Percentiles rank a stretch among this genome's conserved stretches.
Evolutionary conservation across 2,888 invertebrate species (phyloP).

Genomic region (Auanema freiburgensis): DNA sequence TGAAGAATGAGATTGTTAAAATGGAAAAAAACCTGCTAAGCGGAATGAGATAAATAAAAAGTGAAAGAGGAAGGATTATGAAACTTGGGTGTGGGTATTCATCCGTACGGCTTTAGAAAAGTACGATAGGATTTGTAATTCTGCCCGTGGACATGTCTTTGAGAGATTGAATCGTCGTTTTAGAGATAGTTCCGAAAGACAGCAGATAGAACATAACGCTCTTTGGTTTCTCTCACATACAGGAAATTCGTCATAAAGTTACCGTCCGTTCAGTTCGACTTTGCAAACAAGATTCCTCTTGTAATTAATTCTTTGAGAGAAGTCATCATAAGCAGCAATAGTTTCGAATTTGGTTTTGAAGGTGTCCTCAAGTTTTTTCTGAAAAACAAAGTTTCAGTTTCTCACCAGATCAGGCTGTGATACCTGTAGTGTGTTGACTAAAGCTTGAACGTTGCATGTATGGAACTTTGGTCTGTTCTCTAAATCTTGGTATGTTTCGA

Average conservation of each 20-base stretch:
- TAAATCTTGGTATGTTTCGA: conserved; percentile 38
- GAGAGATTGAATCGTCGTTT: too few species aligned
- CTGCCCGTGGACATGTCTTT: too few species aligned
- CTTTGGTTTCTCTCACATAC: background rate
- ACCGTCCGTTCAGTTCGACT: conserved; percentile 45
- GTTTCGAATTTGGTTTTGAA: conserved; percentile 48
- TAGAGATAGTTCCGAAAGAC: too few species aligned
- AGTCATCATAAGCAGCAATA: conserved; percentile 45
- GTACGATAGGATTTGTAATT: too few species aligned
- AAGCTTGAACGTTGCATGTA: conserved; percentile 40
- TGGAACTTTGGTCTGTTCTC: conserved; percentile 32
- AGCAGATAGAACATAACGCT: too few species aligned
- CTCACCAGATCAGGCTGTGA: background rate
- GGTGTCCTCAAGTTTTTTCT: conserved; percentile 27
- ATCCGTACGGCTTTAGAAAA: too few species aligned
- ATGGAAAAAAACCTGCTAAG: too few species aligned
- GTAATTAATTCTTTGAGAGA: conserved; percentile 51
- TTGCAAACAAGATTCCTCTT: conserved; percentile 49
- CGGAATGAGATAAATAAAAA: too few species aligned
- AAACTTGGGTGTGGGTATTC: too few species aligned
- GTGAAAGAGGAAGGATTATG: too few species aligned
- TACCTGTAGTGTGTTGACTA: conserved; percentile 38
- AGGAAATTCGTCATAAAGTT: background rate
- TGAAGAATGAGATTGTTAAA: too few species aligned
- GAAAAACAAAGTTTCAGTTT: background rate